A percentile compares a stretch with the other conserved stretches of the same genome.
phyloP scores from a whole-genome alignment of 1,140 invertebrate genomes.

The Acyrthosiphon pisum region DNA sequence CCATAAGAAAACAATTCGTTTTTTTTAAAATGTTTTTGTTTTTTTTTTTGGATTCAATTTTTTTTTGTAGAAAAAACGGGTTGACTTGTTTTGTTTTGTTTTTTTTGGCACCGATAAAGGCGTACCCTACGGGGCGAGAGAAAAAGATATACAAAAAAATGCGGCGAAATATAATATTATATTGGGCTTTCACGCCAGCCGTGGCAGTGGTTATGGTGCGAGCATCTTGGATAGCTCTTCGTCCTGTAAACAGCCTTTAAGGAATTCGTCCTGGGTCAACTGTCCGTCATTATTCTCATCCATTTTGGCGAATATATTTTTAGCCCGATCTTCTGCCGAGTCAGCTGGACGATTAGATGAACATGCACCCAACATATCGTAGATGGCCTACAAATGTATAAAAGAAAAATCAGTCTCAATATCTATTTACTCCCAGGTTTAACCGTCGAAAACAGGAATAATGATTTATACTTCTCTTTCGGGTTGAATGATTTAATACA shows the following conservation, averaged over 20 bases:
- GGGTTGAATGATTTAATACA: not conserved
- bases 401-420: not conserved
- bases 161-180: slow-evolving; percentile 38
- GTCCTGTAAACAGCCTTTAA: slow-evolving; percentile 98
- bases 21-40: not conserved
- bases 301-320: slow-evolving; percentile 99
- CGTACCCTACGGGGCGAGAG: slow-evolving; percentile 43
- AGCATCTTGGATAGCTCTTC: slow-evolving; percentile 96
- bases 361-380: slow-evolving; percentile 96
- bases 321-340: slow-evolving; percentile 93
- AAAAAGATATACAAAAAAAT: slow-evolving; percentile 50
- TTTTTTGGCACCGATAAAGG: slow-evolving; percentile 49
- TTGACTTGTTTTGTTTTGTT: slow-evolving; percentile 14
- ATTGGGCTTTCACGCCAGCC: slow-evolving; percentile 47
- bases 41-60: slow-evolving; percentile 24
- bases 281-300: slow-evolving; percentile 98
- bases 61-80: slow-evolving; percentile 40
- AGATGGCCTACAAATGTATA: slow-evolving; percentile 82
- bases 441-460: not conserved
- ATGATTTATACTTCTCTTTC: not conserved
- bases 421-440: not conserved
- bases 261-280: slow-evolving; percentile 97
- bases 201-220: slow-evolving; percentile 76
- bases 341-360: slow-evolving; percentile 90
- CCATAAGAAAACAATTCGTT: slow-evolving; percentile 42